Conservation (phyloP, 2,797 vertebrate genomes). For the Darevskia nairensis region DNA sequence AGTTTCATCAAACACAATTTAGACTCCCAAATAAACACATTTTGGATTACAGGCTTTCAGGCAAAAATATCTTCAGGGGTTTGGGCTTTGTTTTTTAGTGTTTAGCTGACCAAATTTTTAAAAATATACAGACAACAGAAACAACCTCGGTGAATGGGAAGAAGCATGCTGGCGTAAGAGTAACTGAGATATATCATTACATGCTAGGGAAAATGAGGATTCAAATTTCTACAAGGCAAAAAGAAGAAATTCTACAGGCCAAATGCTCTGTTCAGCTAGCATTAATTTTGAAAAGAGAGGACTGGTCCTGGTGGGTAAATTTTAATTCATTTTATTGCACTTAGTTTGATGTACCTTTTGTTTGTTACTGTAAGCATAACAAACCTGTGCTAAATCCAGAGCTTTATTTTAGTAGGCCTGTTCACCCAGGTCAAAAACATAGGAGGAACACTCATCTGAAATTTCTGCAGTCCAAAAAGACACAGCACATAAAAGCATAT, state of each 20-base stretch:
- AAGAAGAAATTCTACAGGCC: conserved; percentile 44
- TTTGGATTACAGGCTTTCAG: conserved; percentile 29
- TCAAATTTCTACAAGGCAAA: conserved; percentile 44
- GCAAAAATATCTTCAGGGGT: conserved; percentile 52
- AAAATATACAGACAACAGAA: conserved; percentile 50
- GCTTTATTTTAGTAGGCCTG: neutral
- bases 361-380: neutral
- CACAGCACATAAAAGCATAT: neutral
- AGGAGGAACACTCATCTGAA: neutral
- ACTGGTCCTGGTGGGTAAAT: neutral
- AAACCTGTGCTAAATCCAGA: neutral
- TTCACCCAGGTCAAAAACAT: no score
- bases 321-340: neutral
- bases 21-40: neutral
- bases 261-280: conserved; percentile 31
- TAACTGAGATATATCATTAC: conserved; percentile 60
- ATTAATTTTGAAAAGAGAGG: neutral
- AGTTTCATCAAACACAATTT: neutral
- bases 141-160: conserved; percentile 36
- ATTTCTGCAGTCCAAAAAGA: neutral
- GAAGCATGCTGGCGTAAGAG: conserved; percentile 58
- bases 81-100: conserved; percentile 26
- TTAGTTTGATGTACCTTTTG: neutral
- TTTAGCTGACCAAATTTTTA: conserved; percentile 55
- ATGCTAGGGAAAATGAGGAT: conserved; percentile 57